Evolutionary conservation across 2,113 vertebrate species (phyloP).

Genomic region (Nannobrachium achirus): DNA sequence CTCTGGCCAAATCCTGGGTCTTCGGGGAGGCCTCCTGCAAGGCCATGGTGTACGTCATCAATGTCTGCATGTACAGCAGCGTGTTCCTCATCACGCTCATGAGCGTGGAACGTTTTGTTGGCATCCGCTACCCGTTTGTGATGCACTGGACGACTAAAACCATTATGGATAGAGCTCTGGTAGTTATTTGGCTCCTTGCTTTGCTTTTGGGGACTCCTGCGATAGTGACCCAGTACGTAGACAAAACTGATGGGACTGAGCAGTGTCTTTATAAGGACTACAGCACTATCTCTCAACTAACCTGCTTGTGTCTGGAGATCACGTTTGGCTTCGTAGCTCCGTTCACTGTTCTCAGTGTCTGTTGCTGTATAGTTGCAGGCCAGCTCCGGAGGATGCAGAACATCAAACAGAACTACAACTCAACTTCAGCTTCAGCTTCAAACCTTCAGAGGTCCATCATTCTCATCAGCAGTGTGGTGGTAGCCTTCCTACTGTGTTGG

Average conservation of each 20-base stretch:
- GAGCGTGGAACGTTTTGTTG: conserved; percentile 60
- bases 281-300: conserved; percentile 32
- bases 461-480: conserved; percentile 60
- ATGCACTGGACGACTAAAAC: conserved; percentile 48
- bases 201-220: conserved; percentile 55
- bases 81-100: conserved; percentile 65
- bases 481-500: conserved; percentile 71
- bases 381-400: conserved; percentile 58
- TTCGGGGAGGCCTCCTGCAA: conserved; percentile 53
- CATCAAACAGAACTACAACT: conserved; percentile 61
- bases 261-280: conserved; percentile 33
- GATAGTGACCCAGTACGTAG: conserved; percentile 24
- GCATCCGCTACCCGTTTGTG: conserved; percentile 59
- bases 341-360: conserved; percentile 48
- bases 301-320: conserved; percentile 36
- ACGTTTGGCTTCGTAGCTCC: conserved; percentile 55
- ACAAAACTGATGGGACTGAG: neutral
- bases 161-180: conserved; percentile 17
- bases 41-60: conserved; percentile 49
- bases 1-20: conserved; percentile 57
- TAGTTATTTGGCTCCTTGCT: conserved; percentile 59
- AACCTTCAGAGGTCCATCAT: no score
- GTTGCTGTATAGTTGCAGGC: conserved; percentile 53
- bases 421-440: no score
- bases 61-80: conserved; percentile 62